Evolutionary conservation across 2,797 vertebrate species (phyloP), one percentile per base, ranked within the genome.

Genomic region (Pristis pectinata): DNA sequence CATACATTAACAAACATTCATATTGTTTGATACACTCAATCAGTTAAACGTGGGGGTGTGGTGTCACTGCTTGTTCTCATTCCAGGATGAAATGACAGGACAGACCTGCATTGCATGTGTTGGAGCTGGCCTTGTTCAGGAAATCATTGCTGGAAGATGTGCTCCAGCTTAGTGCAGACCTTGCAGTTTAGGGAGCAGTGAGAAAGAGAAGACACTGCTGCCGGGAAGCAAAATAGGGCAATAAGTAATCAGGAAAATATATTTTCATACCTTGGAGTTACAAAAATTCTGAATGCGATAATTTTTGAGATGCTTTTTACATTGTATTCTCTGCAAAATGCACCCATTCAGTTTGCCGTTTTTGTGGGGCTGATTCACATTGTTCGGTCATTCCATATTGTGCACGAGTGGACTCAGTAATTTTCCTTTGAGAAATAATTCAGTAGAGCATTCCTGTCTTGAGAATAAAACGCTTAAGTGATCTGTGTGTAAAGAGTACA

Each of bases 361-460:
- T 44, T 94, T 80, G 85, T 87, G 94, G 95, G 95, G 97, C 96
- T 97, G 96, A 97, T 96, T 95, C 96, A 94, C 96, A 96, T 95
- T 96, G 95, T 96, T 97, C 96, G 97, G 96, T 96, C 96, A 97
- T 97, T 97, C 96, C 96, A 95, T 97, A 96, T 95, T 95, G 95
- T 95, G 95, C 94, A 93, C 94, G 34, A 22, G 94, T 77, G 22
- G 95, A 74, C 94, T 95, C 95, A 96, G 97, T 82, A 80, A 41
- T 80, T 80, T 17, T 80, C 44, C 77, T 44, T 80, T 44, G 15
- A 80, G 77, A 80, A 80, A 80, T 80, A 49, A 82, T 82, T 44
- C 19, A 82, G 79, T 41, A 41, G 41, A 37, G 44, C 19, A 82
- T 41, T 41, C 19, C 44, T 19, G 17, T 44, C 41, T 49, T 82